These are phyloP conservation scores for Danaus melanippus DNA, from an alignment of 1,140 invertebrate genomes.

Conservation along the genomic window DNA sequence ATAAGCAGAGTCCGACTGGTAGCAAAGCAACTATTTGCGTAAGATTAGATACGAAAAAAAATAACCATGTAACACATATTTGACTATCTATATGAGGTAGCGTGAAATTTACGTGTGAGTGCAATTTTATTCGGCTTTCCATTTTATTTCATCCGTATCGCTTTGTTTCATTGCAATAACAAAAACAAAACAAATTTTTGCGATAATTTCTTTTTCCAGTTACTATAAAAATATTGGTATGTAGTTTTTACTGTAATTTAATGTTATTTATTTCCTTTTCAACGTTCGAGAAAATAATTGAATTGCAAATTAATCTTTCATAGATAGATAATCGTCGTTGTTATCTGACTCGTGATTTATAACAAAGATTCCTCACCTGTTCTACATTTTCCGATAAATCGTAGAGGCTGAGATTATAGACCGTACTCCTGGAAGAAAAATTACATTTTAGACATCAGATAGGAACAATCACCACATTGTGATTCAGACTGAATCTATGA, in stretches of 20 bases:
- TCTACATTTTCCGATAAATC: constrained; percentile 63
- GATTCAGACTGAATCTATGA: no score
- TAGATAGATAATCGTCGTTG: no score
- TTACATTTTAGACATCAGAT: constrained; percentile 1
- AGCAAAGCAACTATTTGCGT: constrained; percentile 32
- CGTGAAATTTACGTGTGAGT: no score
- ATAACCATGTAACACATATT: constrained; percentile 10
- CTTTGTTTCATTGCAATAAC: no score
- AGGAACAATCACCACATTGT: background rate
- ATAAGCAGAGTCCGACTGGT: constrained; percentile 36
- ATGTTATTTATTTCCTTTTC: background rate
- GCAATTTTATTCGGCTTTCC: no score
- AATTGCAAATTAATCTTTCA: no score
- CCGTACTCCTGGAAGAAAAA: constrained; percentile 54
- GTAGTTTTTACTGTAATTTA: constrained; percentile 3
- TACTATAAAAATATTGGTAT: background rate
- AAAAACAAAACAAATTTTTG: no score
- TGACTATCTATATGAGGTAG: no score
- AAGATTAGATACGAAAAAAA: constrained; percentile 44
- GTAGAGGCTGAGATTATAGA: constrained; percentile 65
- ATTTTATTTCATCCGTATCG: no score
- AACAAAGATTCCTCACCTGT: constrained; percentile 38
- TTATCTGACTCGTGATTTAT: no score
- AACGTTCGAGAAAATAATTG: constrained; percentile 1
- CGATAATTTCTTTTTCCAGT: no score